Conservation (phyloP, 2,797 vertebrate genomes). For the Menidia menidia region DNA sequence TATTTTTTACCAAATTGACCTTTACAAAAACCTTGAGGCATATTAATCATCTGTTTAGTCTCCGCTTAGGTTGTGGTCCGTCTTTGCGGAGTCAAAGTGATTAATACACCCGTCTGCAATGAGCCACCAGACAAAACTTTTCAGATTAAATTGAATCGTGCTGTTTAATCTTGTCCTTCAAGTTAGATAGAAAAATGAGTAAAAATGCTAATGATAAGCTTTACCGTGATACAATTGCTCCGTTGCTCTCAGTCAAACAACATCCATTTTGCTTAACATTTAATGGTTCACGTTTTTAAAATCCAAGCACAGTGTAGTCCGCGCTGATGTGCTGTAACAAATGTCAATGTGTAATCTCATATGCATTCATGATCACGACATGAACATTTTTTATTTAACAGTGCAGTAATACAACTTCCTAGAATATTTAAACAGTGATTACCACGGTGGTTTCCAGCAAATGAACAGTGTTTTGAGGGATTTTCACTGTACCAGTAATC, state of each 20-base stretch:
- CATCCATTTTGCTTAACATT: constrained; percentile 40
- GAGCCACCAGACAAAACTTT: constrained; percentile 70
- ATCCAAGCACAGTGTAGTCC: neutral
- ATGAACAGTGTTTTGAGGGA: too few species aligned
- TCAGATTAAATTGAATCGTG: constrained; percentile 60
- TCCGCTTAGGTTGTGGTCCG: constrained; percentile 67
- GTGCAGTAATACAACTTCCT: too few species aligned
- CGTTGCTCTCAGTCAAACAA: constrained; percentile 10
- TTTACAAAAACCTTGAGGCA: constrained; percentile 82
- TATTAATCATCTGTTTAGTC: constrained; percentile 84
- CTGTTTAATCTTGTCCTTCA: constrained; percentile 59
- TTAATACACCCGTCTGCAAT: constrained; percentile 71
- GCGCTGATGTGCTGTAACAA: too few species aligned
- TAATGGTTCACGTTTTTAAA: neutral
- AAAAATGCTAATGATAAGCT: constrained; percentile 40
- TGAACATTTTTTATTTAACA: too few species aligned
- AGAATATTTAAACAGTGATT: too few species aligned
- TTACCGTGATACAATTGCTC: constrained; percentile 42
- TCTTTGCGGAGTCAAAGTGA: constrained; percentile 73
- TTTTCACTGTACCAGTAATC: too few species aligned
- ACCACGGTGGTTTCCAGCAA: too few species aligned
- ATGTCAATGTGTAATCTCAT: too few species aligned
- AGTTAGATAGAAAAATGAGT: constrained; percentile 16
- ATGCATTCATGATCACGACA: too few species aligned
- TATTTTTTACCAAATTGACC: constrained; percentile 86